A percentile compares a stretch with the other conserved stretches of the same genome.
Conservation (phyloP, 2,888 invertebrate genomes). For the Agonum fuliginosum region DNA sequence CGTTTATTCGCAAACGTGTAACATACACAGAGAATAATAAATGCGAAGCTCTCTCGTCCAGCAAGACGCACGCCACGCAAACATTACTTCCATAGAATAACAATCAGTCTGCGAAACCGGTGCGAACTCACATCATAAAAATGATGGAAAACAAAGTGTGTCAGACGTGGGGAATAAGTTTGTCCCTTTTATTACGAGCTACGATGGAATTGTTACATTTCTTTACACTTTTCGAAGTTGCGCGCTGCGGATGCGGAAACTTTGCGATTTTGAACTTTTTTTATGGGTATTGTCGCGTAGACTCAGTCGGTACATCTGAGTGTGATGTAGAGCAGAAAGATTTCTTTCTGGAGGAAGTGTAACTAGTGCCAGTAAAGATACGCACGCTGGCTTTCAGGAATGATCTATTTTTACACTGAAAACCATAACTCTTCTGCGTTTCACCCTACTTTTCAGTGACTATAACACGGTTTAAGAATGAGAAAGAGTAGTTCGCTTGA, state of each 20-base stretch:
- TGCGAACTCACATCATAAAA: constrained; percentile 66
- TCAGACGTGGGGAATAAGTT: constrained; percentile 63
- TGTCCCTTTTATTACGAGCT: constrained; percentile 62
- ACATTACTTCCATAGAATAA: constrained; percentile 48
- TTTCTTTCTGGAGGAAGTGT: constrained; percentile 6
- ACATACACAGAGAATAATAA: constrained; percentile 53
- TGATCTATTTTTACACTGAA: background rate
- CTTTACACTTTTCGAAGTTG: constrained; percentile 61
- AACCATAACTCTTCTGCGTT: too few species aligned
- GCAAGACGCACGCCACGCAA: constrained; percentile 35
- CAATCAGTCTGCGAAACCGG: constrained; percentile 64
- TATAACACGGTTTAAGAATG: too few species aligned
- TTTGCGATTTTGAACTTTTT: constrained; percentile 41
- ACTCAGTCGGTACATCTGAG: constrained; percentile 4
- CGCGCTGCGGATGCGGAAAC: background rate
- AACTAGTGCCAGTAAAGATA: constrained; percentile 29
- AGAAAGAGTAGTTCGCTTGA: too few species aligned
- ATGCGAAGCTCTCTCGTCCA: constrained; percentile 9
- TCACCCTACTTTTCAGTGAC: too few species aligned
- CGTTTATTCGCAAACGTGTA: constrained; percentile 33
- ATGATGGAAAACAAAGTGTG: constrained; percentile 68
- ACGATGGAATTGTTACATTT: constrained; percentile 62
- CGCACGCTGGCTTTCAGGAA: too few species aligned
- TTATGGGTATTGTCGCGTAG: constrained; percentile 24
- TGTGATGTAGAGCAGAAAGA: constrained; percentile 36